These are phyloP conservation scores for Abrostola triplasia DNA, from an alignment of 2,888 invertebrate species.

Conservation along the genomic window DNA sequence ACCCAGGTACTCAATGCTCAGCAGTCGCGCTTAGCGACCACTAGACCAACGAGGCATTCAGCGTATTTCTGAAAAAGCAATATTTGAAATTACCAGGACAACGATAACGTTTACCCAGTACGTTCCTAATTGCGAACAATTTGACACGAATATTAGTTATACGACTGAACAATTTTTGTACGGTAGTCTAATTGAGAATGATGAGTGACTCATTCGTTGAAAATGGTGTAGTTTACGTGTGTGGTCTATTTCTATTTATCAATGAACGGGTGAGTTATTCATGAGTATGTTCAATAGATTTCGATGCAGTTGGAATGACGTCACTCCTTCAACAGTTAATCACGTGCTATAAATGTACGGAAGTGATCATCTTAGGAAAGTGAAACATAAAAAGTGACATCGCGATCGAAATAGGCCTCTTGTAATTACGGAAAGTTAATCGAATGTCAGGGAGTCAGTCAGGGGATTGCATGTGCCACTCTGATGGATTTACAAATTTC, in stretches of 20 bases:
- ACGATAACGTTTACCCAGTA: conserved; percentile 21
- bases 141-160: conserved; percentile 27
- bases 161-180: conserved; percentile 37
- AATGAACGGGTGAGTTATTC: conserved; percentile 37
- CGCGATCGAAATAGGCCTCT: conserved; percentile 24
- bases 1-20: no score
- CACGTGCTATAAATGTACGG: conserved; percentile 18
- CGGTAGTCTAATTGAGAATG: conserved; percentile 33
- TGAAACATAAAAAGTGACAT: conserved; percentile 29
- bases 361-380: conserved; percentile 32
- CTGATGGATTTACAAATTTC: conserved; percentile 20
- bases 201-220: conserved; percentile 30
- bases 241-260: conserved; percentile 41
- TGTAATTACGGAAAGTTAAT: conserved; percentile 41
- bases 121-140: conserved; percentile 27
- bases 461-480: conserved; percentile 7
- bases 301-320: conserved; percentile 36
- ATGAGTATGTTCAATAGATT: conserved; percentile 26
- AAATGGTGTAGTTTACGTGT: conserved; percentile 37
- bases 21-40: no score
- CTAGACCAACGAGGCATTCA: no score
- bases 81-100: conserved; percentile 16
- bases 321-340: conserved; percentile 8
- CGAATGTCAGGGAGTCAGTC: conserved; percentile 37
- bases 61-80: conserved; percentile 18